Conservation (phyloP, 1,140 invertebrate genomes). For the Lasaia peninsularis region DNA sequence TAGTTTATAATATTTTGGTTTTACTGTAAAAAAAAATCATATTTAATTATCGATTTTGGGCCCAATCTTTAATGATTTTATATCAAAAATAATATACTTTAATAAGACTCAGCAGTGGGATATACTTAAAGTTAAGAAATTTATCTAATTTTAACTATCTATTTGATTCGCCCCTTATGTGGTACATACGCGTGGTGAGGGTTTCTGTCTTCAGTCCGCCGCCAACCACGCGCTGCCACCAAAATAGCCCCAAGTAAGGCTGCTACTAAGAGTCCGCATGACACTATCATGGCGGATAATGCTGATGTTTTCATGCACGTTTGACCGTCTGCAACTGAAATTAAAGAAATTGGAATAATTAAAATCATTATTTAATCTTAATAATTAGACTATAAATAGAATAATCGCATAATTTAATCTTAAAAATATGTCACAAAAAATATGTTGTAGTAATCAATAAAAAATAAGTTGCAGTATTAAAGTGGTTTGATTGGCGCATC, state of each 20-base stretch:
- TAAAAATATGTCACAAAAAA: too few species aligned
- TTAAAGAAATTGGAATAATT: not conserved
- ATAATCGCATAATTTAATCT: too few species aligned
- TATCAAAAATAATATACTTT: too few species aligned
- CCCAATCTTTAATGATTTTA: too few species aligned
- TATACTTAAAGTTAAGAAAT: not conserved
- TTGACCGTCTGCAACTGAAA: constrained; percentile 67
- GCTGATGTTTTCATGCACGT: constrained; percentile 88
- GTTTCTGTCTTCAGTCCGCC: constrained; percentile 73
- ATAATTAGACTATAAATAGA: too few species aligned
- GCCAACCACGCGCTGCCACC: constrained; percentile 84
- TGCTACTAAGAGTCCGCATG: constrained; percentile 82
- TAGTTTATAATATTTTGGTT: too few species aligned
- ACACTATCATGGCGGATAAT: constrained; percentile 84
- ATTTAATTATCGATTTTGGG: too few species aligned
- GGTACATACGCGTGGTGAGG: constrained; percentile 83
- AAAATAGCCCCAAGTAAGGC: constrained; percentile 83
- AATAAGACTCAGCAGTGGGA: not conserved
- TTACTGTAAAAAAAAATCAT: too few species aligned
- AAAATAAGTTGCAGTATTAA: too few species aligned
- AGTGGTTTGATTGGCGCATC: too few species aligned
- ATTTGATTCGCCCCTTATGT: constrained; percentile 85
- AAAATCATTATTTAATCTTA: too few species aligned
- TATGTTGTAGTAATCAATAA: too few species aligned
- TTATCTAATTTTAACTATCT: constrained; percentile 23